Evolutionary conservation across 2,888 invertebrate species (phyloP).

Genomic region (Augochlorella aurata): DNA sequence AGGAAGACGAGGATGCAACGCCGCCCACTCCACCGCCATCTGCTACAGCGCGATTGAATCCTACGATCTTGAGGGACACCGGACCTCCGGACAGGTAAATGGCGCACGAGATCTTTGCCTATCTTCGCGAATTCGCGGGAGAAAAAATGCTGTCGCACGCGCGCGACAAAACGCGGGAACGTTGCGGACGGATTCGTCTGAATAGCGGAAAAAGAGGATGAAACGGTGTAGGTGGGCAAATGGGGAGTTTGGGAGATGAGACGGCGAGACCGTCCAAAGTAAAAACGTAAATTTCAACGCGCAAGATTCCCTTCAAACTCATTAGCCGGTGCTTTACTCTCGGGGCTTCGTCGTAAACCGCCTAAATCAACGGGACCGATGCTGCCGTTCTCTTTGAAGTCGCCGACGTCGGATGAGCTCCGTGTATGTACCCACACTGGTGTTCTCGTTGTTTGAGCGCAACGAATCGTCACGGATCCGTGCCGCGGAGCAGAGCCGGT

Average conservation of each 20-base stretch:
- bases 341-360: conserved; percentile 52
- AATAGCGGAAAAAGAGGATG: neutral
- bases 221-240: neutral
- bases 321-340: conserved; percentile 55
- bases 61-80: conserved; percentile 77
- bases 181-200: neutral
- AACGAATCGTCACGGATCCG: conserved; percentile 68
- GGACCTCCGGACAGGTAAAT: conserved; percentile 77
- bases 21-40: conserved; percentile 75
- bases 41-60: conserved; percentile 76
- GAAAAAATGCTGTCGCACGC: neutral
- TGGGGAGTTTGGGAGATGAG: neutral
- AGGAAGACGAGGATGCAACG: conserved; percentile 77
- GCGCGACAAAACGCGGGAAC: neutral
- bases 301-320: conserved; percentile 50
- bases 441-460: conserved; percentile 67
- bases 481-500: conserved; percentile 13
- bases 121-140: neutral
- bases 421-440: conserved; percentile 62
- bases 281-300: conserved; percentile 50
- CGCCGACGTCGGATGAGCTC: conserved; percentile 61
- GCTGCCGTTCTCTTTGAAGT: conserved; percentile 67
- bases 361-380: conserved; percentile 61
- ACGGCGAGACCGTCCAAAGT: conserved; percentile 21
- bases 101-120: neutral